These are phyloP conservation scores for Rhinogobius similis DNA, from an alignment of 2,113 vertebrate species.

Conservation along the genomic window DNA sequence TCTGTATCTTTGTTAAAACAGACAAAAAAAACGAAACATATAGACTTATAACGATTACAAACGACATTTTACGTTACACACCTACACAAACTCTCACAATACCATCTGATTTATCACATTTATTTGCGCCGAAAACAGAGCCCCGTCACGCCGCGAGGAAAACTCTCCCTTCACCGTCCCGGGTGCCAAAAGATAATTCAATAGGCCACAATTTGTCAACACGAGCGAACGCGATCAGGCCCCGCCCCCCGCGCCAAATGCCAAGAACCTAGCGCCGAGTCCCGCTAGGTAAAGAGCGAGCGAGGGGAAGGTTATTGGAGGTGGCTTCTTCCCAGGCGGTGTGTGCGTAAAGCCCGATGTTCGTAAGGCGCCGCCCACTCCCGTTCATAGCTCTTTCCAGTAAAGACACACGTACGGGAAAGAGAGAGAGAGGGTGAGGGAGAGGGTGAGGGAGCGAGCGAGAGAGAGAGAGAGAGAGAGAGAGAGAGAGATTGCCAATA, in stretches of 20 bases:
- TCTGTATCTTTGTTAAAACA: too few species aligned
- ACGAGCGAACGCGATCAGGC: neutral
- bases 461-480: neutral
- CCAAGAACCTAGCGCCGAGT: neutral
- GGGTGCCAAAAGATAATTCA: neutral
- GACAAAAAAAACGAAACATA: too few species aligned
- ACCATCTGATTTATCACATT: too few species aligned
- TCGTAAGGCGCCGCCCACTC: conserved; percentile 77
- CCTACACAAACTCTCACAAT: too few species aligned
- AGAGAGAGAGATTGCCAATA: conserved; percentile 68
- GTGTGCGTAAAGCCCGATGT: conserved; percentile 62
- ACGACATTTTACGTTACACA: too few species aligned
- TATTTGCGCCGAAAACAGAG: too few species aligned
- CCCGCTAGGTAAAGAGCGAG: neutral
- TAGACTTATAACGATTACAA: too few species aligned
- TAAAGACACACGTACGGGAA: conserved; percentile 60
- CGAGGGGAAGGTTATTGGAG: conserved; percentile 68
- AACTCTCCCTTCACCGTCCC: too few species aligned
- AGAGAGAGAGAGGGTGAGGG: neutral
- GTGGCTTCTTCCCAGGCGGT: conserved; percentile 58
- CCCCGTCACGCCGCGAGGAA: too few species aligned
- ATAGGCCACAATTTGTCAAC: neutral
- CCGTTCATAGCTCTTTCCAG: conserved; percentile 70
- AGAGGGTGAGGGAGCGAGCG: neutral
- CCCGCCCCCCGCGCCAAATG: neutral